Base-by-base conservation (phyloP, 64 coral and sea anemone species). In the Stichodactyla helianthus region DNA sequence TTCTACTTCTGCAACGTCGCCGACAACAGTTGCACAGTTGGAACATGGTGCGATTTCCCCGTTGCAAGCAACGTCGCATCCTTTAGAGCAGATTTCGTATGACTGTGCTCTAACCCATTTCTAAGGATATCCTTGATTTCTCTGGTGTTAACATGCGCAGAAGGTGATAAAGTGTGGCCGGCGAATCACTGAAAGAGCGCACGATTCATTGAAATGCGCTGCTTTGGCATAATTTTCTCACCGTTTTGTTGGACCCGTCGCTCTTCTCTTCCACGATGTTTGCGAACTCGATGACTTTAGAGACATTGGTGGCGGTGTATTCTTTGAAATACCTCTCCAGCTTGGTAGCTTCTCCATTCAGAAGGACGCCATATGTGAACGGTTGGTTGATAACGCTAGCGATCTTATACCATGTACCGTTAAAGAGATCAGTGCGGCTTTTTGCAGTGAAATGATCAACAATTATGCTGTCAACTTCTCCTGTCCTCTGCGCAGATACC, bases 271-370 rank as follows among this genome's bases (percentile, higher is more conserved):
- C 35, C 35, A 81, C 50, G 18, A 81, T 81, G 51, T 20, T 28
- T 8, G 78, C 78, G 1, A 81, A 11, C 52, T 81, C 50, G 5
- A 81, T 53, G n/a, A 81, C 52, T 54, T 81, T 55, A 7, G 83
- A 61, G 9, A 84, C 53, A 54, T 84, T 84, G 5, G 23, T 13
- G 5, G 54, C 27, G 17, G 25, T 84, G 53, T 84, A 84, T 31
- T 84, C 83, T 63, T 54, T 55, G 10, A 84, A 84, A 84, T 84
- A 25, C 13, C 83, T 84, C 55, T 84, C 83, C 6, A 84, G 59
- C 55, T 60, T 60, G 18, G 52, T 59, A 60, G 83, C 83, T 17
- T 84, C 55, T 12, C 25, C 83, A 7, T 14, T 63, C 7, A 84
- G 55, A 23, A 84, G 23, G 6, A 84, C 83, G 18, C 83, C 83